Conservation (phyloP, 2,113 vertebrate species). For the Centrocercus urophasianus region DNA sequence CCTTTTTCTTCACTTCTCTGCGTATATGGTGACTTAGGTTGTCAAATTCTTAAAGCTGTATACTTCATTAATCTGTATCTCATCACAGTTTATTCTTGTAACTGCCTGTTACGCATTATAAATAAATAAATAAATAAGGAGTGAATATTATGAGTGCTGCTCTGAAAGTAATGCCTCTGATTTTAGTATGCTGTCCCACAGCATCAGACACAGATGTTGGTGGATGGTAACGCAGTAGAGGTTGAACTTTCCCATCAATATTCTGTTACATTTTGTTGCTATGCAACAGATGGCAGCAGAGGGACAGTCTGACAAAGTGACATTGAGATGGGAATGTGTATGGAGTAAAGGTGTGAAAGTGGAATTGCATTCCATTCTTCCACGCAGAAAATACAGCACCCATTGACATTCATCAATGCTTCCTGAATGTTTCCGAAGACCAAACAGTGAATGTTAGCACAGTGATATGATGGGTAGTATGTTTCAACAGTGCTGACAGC, state of each 20-base stretch:
- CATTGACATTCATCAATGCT: too few relatives aligned
- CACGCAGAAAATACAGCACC: too few relatives aligned
- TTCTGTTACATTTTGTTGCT: not conserved
- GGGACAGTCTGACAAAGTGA: too few relatives aligned
- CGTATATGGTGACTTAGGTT: not conserved
- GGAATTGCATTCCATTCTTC: too few relatives aligned
- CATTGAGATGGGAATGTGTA: too few relatives aligned
- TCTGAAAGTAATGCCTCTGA: not conserved
- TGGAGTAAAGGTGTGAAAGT: too few relatives aligned
- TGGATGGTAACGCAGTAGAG: not conserved
- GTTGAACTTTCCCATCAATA: not conserved
- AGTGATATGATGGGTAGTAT: too few relatives aligned
- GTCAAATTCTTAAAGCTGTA: not conserved
- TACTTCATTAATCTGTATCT: conserved; percentile 19
- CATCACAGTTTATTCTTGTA: not conserved
- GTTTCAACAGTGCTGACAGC: too few relatives aligned
- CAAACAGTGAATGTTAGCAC: too few relatives aligned
- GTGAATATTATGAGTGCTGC: not conserved
- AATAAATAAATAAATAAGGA: not conserved
- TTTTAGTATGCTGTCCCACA: not conserved
- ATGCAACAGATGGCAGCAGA: not conserved
- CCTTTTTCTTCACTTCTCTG: not conserved
- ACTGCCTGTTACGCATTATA: not conserved
- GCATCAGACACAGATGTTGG: not conserved
- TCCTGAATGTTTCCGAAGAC: too few relatives aligned